Base-by-base conservation (phyloP, 2,113 vertebrate genomes). In the Gnathonemus echidnorhynchus region DNA sequence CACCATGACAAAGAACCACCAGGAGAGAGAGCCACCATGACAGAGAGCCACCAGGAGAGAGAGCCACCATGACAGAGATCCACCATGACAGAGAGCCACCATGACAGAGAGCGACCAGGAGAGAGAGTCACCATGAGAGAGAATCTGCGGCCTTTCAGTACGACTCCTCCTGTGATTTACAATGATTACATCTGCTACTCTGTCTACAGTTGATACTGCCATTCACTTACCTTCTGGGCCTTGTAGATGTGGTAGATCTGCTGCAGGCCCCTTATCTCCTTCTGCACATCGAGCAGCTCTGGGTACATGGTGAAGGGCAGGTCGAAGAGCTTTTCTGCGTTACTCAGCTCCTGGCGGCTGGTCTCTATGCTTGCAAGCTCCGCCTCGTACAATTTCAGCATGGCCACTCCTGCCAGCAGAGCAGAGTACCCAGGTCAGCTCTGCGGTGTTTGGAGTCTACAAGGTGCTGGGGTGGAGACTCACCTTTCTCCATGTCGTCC, bases 401-500 rank as follows among this genome's bases (percentile, higher is more conserved):
- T 94, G 1, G 94, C 94, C 15, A 97, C 10, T 2, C 98, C 98
- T 99, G 89, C 13, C 19, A 5, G 90, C 80, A 90, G 46, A 87
- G 49, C 88, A 48, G 58, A 83, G 9, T 1, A 39, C 17, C 86
- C 5, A 35, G 8, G 8, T 84, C 58, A 45, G n/a, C 77, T n/a
- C 48, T 8, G 9, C 7, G 39, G 15, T 39, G 21, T 21, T 74
- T 21, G 24, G 31, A 42, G 15, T 27, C 39, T 9, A n/a, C 39
- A 53, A 13, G 21, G 24, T 58, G 0, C 48, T 24, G 19, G 39
- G 4, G 27, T 19, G 15, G 53, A 9, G 1, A 66, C 91, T 92
- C 91, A 99, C 98, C 98, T 96, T 94, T 96, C 24, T 99, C 98
- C 45, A 99, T 96, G 94, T 98, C 91, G 10, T 98, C 96, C 3